Percentiles rank a stretch among this genome's conserved stretches.
Conservation (phyloP, 2,797 vertebrate genomes). For the Chrysocyon brachyurus region DNA sequence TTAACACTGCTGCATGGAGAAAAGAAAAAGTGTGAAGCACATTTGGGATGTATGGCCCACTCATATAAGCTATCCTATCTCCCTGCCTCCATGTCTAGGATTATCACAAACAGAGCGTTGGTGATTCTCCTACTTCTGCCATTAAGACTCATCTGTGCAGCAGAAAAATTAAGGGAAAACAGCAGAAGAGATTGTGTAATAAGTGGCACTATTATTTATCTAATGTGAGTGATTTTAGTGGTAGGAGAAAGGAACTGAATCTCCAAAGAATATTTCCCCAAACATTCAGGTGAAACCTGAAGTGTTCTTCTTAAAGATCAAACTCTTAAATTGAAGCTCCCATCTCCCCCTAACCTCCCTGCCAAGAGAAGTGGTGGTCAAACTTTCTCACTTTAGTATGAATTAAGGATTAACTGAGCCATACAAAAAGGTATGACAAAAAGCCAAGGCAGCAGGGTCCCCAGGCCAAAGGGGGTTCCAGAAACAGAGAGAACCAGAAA, state of each 20-base stretch:
- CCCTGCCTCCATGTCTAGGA: not conserved
- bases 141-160: not conserved
- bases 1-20: not conserved
- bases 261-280: not conserved
- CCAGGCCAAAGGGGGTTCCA: not conserved
- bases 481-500: not conserved
- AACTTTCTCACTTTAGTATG: not conserved
- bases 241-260: not conserved
- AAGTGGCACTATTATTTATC: not conserved
- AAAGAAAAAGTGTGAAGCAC: not conserved
- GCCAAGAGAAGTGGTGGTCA: not conserved
- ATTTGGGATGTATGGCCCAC: not conserved
- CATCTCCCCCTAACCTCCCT: not conserved
- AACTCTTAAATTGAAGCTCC: not conserved
- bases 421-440: not conserved
- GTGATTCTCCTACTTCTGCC: not conserved
- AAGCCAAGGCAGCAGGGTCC: not conserved
- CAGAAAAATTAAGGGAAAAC: not conserved
- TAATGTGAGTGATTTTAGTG: not conserved
- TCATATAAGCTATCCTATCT: not conserved
- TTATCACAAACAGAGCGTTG: not conserved
- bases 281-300: not conserved
- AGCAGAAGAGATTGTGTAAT: not conserved
- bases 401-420: conserved; percentile 13
- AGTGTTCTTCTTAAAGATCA: conserved; percentile 36